These are phyloP conservation scores for Trididemnum nubilum DNA, from an alignment of 23 tunicate species.

Conservation along the genomic window DNA sequence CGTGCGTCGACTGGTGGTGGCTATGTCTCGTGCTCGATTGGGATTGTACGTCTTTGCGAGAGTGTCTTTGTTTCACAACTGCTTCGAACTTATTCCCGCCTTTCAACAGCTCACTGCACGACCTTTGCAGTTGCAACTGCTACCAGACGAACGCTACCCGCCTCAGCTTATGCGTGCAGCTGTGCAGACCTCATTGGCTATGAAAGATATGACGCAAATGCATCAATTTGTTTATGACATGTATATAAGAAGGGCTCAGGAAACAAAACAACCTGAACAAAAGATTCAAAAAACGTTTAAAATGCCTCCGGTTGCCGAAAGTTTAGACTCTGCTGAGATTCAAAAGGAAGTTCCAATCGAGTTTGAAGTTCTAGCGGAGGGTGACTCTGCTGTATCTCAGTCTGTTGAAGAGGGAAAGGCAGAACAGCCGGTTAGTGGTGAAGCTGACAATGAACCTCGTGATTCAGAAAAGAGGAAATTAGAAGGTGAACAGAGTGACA, in stretches of 20 bases:
- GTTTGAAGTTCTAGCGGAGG: constrained; percentile 56
- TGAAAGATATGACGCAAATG: constrained; percentile 89
- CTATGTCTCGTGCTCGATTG: constrained; percentile 97
- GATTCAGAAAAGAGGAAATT: too few relatives aligned
- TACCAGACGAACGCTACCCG: constrained; percentile 71
- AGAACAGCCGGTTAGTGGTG: background rate
- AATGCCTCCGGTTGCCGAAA: constrained; percentile 25
- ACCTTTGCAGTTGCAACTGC: constrained; percentile 61
- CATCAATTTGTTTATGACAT: constrained; percentile 85
- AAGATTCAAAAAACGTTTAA: constrained; percentile 18
- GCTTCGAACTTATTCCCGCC: constrained; percentile 91
- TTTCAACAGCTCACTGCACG: constrained; percentile 71
- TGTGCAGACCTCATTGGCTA: constrained; percentile 25
- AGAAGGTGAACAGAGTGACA: too few relatives aligned
- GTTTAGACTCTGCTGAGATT: background rate
- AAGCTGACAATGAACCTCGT: too few relatives aligned
- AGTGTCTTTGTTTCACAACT: constrained; percentile 86
- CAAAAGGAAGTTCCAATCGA: constrained; percentile 64
- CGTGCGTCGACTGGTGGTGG: constrained; percentile 97
- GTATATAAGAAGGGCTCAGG: constrained; percentile 66
- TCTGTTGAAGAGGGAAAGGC: background rate
- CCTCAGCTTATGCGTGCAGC: constrained; percentile 33
- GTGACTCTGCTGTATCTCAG: background rate
- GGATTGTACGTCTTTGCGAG: constrained; percentile 94
- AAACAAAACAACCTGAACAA: constrained; percentile 32